A percentile compares a stretch with the other conserved stretches of the same genome.
These are phyloP conservation scores for Drosophila neonasuta DNA, from an alignment of 2,888 invertebrate genomes.

Conservation along the genomic window DNA sequence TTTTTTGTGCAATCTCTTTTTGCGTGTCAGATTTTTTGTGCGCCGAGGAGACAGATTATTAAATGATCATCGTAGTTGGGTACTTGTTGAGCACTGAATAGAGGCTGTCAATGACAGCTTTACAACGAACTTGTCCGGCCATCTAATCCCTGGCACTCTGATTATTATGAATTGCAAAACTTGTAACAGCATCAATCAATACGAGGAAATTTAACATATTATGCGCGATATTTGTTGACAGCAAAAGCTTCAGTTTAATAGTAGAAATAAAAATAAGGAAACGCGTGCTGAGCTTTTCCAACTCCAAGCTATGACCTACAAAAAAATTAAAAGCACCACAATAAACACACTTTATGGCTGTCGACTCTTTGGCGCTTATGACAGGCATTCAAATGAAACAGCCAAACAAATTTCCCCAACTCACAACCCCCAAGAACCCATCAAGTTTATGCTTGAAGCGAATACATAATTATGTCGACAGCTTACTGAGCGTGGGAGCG, in stretches of 20 bases:
- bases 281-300: slow-evolving; percentile 11
- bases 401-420: slow-evolving; percentile 4
- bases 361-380: slow-evolving; percentile 65
- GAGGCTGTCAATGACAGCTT: slow-evolving; percentile 20
- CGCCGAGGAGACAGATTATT: background rate
- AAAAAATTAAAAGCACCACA: slow-evolving; percentile 33
- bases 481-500: background rate
- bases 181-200: slow-evolving; percentile 47
- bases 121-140: slow-evolving; percentile 19
- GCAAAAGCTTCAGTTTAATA: background rate
- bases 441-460: slow-evolving; percentile 8
- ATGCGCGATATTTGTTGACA: background rate
- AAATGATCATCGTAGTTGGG: slow-evolving; percentile 13
- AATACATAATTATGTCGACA: slow-evolving; percentile 21
- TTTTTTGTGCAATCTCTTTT: slow-evolving; percentile 29
- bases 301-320: slow-evolving; percentile 24
- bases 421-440: background rate
- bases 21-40: slow-evolving; percentile 22
- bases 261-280: background rate
- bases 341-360: slow-evolving; percentile 69
- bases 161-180: slow-evolving; percentile 14
- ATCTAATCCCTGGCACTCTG: slow-evolving; percentile 7
- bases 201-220: slow-evolving; percentile 7
- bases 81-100: background rate
- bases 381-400: slow-evolving; percentile 29